phyloP scores from a whole-genome alignment of 2,797 vertebrate species.

The Danio tinwini region DNA sequence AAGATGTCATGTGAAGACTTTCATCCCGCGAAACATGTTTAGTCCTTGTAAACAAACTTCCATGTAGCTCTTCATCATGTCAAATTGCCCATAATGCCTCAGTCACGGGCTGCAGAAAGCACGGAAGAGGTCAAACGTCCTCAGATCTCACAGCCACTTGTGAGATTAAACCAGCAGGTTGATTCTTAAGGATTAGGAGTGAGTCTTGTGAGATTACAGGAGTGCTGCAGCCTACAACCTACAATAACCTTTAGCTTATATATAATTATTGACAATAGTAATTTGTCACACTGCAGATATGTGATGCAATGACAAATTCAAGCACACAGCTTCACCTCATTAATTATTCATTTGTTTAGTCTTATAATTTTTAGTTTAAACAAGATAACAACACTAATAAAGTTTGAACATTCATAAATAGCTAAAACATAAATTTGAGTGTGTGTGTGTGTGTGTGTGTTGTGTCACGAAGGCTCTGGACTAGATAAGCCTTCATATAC shows the following conservation, averaged over 20 bases:
- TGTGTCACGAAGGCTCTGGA: too few relatives aligned
- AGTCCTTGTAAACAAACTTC: neutral
- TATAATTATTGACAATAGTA: too few relatives aligned
- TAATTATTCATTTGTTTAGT: too few relatives aligned
- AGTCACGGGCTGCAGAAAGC: neutral
- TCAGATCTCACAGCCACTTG: constrained; percentile 24
- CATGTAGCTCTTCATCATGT: neutral
- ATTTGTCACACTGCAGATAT: too few relatives aligned
- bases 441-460: too few relatives aligned
- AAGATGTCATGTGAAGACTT: neutral
- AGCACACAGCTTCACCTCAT: too few relatives aligned
- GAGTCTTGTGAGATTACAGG: constrained; percentile 51
- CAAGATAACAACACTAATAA: too few relatives aligned
- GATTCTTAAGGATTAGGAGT: constrained; percentile 48
- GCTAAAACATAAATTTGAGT: too few relatives aligned
- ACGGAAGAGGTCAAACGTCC: constrained; percentile 19
- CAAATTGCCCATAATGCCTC: neutral
- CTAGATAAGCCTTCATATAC: too few relatives aligned
- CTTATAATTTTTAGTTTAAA: too few relatives aligned
- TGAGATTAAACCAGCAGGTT: constrained; percentile 49
- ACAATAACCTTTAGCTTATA: constrained; percentile 7
- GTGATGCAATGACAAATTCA: too few relatives aligned
- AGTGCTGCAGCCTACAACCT: constrained; percentile 16
- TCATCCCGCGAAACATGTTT: neutral
- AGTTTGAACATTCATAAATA: too few relatives aligned